phyloP scores from a whole-genome alignment of 2,113 vertebrate species.

The Pomatorhinus ruficollis region DNA sequence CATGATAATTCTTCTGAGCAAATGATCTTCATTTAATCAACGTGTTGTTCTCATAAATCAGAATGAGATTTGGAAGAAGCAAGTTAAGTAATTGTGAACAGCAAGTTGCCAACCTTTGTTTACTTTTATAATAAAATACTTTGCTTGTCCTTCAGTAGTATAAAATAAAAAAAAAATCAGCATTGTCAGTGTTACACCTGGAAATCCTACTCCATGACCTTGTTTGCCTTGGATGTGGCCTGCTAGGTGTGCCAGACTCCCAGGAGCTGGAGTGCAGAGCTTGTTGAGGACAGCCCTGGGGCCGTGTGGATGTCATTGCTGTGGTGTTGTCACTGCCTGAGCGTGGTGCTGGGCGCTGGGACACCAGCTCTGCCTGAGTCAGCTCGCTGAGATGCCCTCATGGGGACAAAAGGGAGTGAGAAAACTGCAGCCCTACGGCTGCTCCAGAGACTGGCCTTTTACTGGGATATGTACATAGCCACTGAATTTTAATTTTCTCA shows the following conservation, averaged over 20 bases:
- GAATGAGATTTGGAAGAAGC: neutral
- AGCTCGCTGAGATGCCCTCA: neutral
- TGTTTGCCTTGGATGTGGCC: neutral
- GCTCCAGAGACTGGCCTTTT: neutral
- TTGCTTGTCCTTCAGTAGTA: neutral
- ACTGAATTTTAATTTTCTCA: neutral
- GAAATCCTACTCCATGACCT: neutral
- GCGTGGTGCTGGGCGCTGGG: neutral
- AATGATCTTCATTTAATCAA: neutral
- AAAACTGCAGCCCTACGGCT: neutral
- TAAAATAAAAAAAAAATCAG: neutral
- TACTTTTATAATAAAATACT: neutral
- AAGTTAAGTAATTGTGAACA: neutral
- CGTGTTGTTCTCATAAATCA: neutral
- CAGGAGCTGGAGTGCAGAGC: neutral
- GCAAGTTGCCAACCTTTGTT: neutral
- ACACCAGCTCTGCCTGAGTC: neutral
- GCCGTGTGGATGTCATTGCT: accelerated
- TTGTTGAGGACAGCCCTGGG: neutral
- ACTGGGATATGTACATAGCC: neutral
- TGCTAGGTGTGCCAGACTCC: neutral
- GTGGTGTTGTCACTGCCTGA: accelerated
- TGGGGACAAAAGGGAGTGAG: neutral
- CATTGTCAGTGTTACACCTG: neutral
- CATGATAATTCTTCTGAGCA: neutral